Evolutionary conservation across 1,140 invertebrate species (phyloP), one percentile per base, ranked within the genome.

Genomic region (Doryteuthis pealeii): DNA sequence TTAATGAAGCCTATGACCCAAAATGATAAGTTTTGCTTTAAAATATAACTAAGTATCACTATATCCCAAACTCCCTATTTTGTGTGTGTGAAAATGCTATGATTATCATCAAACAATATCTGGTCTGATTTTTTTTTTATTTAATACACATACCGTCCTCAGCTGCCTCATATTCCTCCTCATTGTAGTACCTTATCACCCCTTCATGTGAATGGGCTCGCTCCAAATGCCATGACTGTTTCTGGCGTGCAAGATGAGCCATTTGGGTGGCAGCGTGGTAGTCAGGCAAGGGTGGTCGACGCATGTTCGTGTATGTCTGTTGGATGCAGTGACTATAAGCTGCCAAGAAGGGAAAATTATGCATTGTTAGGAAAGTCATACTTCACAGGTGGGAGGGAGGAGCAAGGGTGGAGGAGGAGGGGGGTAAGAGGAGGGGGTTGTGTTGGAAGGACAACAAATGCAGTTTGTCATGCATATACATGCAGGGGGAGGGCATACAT

Each of bases 211-310:
- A 82, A 70, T 80, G 79, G 18, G 82, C 76, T 73, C 81, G 76
- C 45, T 78, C 77, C 71, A 78, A 74, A 62, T 79, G 77, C 76
- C 76, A 72, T 73, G 72, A 70, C 62, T 82, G 80, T 76, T 82
- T 80, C 75, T 83, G 80, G 43, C 80, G 73, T 28, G 78, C 81
- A 62, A 83, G 74, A 49, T 83, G 79, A 32, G 84, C 84, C 84
- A 84, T 84, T 68, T 84, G 82, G n/a, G 84, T 84, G 33, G 85
- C 85, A 68, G 83, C 79, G 31, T 85, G 83, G 82, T 86, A 86
- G 72, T 86, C 85, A 73, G 85, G 85, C 31, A 85, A 77, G 30
- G 84, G 84, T 40, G 84, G 85, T 32, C 84, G 83, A 32, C 83
- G 81, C 33, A 79, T 78, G 67, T 79, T 78, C 65, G 79, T 82